These are phyloP conservation scores for Myotis lucifugus DNA, from an alignment of 2,113 vertebrate species.

Conservation along the genomic window DNA sequence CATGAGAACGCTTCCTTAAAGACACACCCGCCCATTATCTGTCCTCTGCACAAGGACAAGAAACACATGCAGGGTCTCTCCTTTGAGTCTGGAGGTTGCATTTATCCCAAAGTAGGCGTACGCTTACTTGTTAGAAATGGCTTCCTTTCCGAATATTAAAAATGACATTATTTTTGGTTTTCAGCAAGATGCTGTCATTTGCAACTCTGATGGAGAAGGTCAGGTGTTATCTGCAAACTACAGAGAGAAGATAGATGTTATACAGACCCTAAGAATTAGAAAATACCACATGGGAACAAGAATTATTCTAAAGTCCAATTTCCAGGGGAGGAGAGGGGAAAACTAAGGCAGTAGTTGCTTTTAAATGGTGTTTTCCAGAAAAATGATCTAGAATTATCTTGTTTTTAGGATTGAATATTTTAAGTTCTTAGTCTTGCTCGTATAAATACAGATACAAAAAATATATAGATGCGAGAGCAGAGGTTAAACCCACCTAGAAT, in stretches of 20 bases:
- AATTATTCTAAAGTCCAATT: neutral
- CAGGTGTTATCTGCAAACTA: neutral
- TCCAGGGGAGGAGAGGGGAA: neutral
- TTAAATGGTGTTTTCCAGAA: neutral
- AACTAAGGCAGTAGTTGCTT: neutral
- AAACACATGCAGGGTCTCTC: conserved; percentile 38
- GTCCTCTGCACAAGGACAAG: neutral
- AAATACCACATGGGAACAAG: neutral
- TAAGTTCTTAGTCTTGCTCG: neutral
- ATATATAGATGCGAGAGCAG: neutral
- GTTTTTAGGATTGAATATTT: neutral
- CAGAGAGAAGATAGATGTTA: neutral
- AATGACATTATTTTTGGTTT: conserved; percentile 33
- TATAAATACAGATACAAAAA: neutral
- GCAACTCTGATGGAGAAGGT: neutral
- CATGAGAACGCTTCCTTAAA: conserved; percentile 42
- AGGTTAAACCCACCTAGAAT: neutral
- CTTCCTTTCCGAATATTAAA: conserved; percentile 41
- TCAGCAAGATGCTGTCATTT: neutral
- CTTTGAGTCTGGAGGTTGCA: conserved; percentile 11
- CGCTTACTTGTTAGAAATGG: conserved; percentile 40
- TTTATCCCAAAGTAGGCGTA: conserved; percentile 14
- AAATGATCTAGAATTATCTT: neutral
- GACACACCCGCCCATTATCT: conserved; percentile 47
- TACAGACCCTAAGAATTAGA: neutral